Conservation (phyloP, 2,797 vertebrate genomes). For the Gallinago solitaria region DNA sequence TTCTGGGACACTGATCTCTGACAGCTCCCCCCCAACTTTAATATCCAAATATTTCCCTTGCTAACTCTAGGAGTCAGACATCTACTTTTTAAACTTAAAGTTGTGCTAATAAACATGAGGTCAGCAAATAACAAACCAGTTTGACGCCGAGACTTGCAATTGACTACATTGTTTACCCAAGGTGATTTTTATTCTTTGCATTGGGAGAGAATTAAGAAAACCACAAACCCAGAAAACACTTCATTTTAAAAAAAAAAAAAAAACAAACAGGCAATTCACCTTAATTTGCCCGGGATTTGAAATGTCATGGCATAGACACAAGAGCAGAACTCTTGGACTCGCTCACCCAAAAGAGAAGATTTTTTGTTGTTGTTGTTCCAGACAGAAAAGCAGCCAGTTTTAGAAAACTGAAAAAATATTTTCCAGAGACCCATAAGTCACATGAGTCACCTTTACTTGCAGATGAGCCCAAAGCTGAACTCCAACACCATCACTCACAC, state of each 20-base stretch:
- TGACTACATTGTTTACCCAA: not conserved
- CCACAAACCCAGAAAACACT: not conserved
- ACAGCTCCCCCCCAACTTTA: not conserved
- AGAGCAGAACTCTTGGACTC: not conserved
- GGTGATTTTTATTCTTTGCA: not conserved
- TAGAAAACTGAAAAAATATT: not conserved
- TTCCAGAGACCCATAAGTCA: not conserved
- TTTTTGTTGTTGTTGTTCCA: not conserved
- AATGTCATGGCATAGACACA: not conserved
- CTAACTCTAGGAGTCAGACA: not conserved
- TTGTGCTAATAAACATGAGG: not conserved
- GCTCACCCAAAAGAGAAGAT: not conserved
- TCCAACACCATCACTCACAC: not conserved
- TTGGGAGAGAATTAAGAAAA: not conserved
- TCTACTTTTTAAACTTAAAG: not conserved
- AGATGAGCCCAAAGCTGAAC: not conserved
- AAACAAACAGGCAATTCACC: not conserved
- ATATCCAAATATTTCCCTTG: not conserved
- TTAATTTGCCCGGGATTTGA: not conserved
- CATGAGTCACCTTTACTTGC: slow-evolving; percentile 11
- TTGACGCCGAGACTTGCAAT: not conserved
- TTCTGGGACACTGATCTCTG: not conserved
- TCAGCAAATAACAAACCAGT: not conserved
- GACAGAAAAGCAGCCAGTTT: slow-evolving; percentile 3
- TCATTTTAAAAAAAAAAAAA: not conserved